Evolutionary conservation across 2,888 invertebrate species (phyloP), one percentile per base, ranked within the genome.

Genomic region (Agrochola litura): DNA sequence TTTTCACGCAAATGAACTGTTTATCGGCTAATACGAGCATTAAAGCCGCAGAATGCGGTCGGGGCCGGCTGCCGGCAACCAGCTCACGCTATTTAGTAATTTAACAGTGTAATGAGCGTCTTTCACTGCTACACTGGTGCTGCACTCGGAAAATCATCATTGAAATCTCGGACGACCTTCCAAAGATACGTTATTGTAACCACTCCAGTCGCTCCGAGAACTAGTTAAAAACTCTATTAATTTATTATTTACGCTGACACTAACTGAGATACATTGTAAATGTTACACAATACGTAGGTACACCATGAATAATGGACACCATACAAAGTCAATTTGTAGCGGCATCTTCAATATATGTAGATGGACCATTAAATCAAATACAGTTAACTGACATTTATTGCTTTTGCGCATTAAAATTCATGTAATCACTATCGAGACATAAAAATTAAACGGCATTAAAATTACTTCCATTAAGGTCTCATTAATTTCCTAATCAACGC

Each of bases 401-500:
- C 94, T 92, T 92, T 94, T 92, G 93, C 93, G 92, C 92, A 95
- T 95, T 95, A 94, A 94, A 94, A 94, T 93, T 93, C 94, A 93
- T 94, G 94, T 94, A 93, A 92, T 93, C 91, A 91, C 92, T 91
- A 92, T 92, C 92, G 89, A 89, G 90, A 92, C 91, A 93, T 92
- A 92, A 93, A 93, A 93, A 93, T 93, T 93, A 93, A 94, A 93
- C 91, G 92, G 91, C 90, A 93, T 93, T 92, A 92, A 93, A 94
- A 95, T 93, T 92, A 93, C 93, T 94, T 94, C 94, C 94, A 95
- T 95, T 95, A 95, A 89, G 92, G 91, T 90, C 92, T 95, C 95
- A 96, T 96, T 96, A 96, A 96, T 96, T 95, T 94, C 92, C 92
- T 94, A 94, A 95, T 94, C 92, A 92, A 90, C 92, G 95, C 95